Evolutionary conservation across 2,888 invertebrate genomes (phyloP), one percentile per base, ranked within the genome.

Genomic region (Conistra vaccinii): DNA sequence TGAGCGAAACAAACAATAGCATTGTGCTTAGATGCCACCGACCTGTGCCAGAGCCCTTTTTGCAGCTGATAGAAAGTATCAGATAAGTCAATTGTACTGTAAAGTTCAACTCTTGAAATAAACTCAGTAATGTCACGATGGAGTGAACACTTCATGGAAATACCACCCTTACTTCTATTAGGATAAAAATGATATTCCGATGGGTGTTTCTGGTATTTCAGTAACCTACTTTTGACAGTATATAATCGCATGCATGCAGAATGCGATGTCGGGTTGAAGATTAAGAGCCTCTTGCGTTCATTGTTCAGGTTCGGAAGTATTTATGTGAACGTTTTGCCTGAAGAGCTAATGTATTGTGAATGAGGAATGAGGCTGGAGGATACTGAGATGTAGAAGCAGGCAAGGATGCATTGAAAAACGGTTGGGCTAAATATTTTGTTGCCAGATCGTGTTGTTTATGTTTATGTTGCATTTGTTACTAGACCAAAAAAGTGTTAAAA

Each of bases 61-160:
- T 70, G 72, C 76, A 84, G 71, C 66, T 84, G 92, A 92, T 93
- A 87, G 90, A 90, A 92, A 91, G 90, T 89, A 87, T 80, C 73
- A 85, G 92, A 93, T 93, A 91, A 83, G 91, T 88, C 91, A 90
- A 86, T 85, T 88, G 88, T 87, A 86, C 93, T 92, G 90, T 88
- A 93, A 93, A 93, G 93, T 92, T 93, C 93, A 93, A 60, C 85
- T 90, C 93, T 93, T 90, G 91, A 94, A 94, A 94, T 94, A 94
- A 92, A 89, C 87, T 72, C 84, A 89, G 77, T 92, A 92, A 93
- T 93, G 93, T 90, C 93, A 91, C 78, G 87, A 83, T 82, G 81
- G 58, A 58, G 61, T 48, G 3, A 29, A 53, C 7, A n/a, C 60
- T 53, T 48, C 66, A 80, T 45, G 53, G 73, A 60, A 83, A 71